A percentile compares a stretch with the other conserved stretches of the same genome.
Conservation (phyloP, 2,888 invertebrate species). For the Hybos culiciformis region DNA sequence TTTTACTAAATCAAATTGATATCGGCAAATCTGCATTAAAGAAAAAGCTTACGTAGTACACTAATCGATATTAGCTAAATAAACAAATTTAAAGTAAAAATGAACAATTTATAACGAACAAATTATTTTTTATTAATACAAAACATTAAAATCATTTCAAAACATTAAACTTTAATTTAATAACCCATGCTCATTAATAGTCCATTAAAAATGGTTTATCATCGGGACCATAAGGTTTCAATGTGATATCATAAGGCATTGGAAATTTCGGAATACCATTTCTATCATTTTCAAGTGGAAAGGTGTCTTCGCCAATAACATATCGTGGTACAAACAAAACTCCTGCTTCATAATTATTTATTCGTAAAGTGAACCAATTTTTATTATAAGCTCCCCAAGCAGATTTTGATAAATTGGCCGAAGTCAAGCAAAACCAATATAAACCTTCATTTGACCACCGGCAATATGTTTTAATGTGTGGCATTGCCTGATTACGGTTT, state of each 20-base stretch:
- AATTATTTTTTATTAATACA: no score
- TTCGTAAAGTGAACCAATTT: slow-evolving; percentile 38
- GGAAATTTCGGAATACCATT: slow-evolving; percentile 34
- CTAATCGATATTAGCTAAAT: no score
- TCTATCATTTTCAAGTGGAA: slow-evolving; percentile 33
- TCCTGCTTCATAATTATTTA: slow-evolving; percentile 77
- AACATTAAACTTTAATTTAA: no score
- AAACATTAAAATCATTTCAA: no score
- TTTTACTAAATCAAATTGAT: no score
- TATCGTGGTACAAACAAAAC: slow-evolving; percentile 68
- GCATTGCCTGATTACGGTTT: slow-evolving; percentile 70
- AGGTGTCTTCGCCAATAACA: slow-evolving; percentile 43
- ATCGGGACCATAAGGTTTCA: slow-evolving; percentile 45
- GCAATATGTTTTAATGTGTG: slow-evolving; percentile 87
- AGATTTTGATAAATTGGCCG: slow-evolving; percentile 85
- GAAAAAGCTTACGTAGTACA: no score
- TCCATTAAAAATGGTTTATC: slow-evolving; percentile 53
- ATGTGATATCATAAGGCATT: slow-evolving; percentile 66
- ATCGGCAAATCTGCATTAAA: no score
- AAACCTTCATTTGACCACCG: slow-evolving; percentile 52
- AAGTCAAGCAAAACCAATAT: slow-evolving; percentile 65
- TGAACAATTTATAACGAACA: no score
- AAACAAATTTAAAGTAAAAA: no score
- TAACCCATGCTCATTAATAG: no score
- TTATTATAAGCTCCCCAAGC: slow-evolving; percentile 69